Base-by-base conservation (phyloP, 2,888 invertebrate genomes). In the Ernsta delagoae region DNA sequence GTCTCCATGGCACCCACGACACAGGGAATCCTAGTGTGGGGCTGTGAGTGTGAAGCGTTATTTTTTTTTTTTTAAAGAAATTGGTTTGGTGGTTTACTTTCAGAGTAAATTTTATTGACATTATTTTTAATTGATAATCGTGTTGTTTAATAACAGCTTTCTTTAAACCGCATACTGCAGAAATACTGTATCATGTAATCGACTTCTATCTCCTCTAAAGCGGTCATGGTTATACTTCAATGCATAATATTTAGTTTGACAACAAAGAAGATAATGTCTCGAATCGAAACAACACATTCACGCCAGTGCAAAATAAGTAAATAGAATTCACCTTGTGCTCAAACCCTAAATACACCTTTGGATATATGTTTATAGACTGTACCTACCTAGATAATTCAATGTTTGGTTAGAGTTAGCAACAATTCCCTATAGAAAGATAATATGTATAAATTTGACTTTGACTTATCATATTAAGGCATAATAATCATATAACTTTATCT, bases 221-320 rank as follows among this genome's bases (percentile, higher is more conserved):
- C 16, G 50, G 50, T 50, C 50, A 50, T 50, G 50, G 50, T 16
- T 6, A 12, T 12, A 48, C 50, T 16, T 8, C 50, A 50, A 8
- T 50, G 50, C 50, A 50, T 50, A 50, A 50, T 50, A 50, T 50
- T 50, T 50, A 50, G 6, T 50, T 50, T 50, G 11, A 12, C 12
- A 12, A 50, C 50, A 50, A 50, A 50, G 12, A 12, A 48, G 50
- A 50, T 50, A 50, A 50, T n/a, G n/a, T n/a, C 16, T 8, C 50
- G 50, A 50, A 50, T 50, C 50, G 50, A 12, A 48, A 48, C 8
- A 50, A 50, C 50, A 50, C 16, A 0, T 12, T 48, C 12, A 8
- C 48, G 12, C 12, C 12, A 3, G 12, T 48, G 48, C 50, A 50
- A 50, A 24, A 16, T 50, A 50, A 16, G 50, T 16, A 50, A 16